phyloP scores from a whole-genome alignment of 1,140 invertebrate species.

The Armadillidium nasatum region DNA sequence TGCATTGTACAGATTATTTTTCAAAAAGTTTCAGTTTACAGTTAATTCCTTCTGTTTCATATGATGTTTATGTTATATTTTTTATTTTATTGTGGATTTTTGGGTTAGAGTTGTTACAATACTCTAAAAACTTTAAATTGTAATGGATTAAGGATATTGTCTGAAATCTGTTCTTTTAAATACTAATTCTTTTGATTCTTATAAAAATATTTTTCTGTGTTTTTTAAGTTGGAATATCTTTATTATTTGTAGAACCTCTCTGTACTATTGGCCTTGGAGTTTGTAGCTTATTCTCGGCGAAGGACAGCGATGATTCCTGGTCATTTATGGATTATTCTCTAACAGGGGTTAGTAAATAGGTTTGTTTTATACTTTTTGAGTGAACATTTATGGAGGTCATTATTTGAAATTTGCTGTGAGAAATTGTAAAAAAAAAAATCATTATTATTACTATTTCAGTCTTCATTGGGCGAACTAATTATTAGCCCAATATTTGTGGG shows the following conservation, averaged over 20 bases:
- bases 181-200: too few species aligned
- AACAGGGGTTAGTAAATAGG: neutral
- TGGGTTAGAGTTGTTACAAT: too few species aligned
- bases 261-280: constrained; percentile 10
- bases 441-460: constrained; percentile 19
- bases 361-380: constrained; percentile 1
- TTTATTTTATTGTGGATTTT: too few species aligned
- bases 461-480: neutral
- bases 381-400: too few species aligned
- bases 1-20: constrained; percentile 3
- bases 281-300: neutral
- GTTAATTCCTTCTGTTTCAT: too few species aligned
- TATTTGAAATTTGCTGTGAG: neutral
- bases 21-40: too few species aligned
- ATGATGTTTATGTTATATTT: too few species aligned
- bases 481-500: neutral
- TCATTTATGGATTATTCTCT: neutral
- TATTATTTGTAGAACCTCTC: neutral
- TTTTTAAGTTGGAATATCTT: too few species aligned
- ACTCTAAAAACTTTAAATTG: too few species aligned
- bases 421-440: neutral
- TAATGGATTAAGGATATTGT: too few species aligned
- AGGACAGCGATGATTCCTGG: neutral
- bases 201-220: too few species aligned
- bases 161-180: too few species aligned